Percentiles rank a stretch among this genome's conserved stretches.
phyloP scores from a whole-genome alignment of 2,797 vertebrate genomes.

The Sebastes kiyomatsui region DNA sequence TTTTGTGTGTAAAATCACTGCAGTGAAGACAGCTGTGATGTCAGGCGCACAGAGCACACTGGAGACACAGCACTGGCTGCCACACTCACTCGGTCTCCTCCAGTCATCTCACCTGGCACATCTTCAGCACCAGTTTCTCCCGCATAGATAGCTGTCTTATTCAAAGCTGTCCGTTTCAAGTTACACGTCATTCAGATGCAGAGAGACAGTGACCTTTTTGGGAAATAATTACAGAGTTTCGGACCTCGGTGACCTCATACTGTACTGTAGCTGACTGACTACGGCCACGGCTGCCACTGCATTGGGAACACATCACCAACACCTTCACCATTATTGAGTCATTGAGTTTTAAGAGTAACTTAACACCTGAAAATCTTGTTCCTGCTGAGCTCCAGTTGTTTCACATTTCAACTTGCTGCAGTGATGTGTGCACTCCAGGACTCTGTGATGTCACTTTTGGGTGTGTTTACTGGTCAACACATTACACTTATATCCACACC shows the following conservation, averaged over 20 bases:
- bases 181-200: no score
- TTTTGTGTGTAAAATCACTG: background rate
- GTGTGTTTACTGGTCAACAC: background rate
- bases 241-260: background rate
- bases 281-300: background rate
- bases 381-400: background rate
- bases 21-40: background rate
- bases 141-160: background rate
- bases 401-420: background rate
- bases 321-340: background rate
- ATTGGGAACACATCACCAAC: background rate
- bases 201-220: background rate
- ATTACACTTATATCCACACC: background rate
- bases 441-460: background rate
- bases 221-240: background rate
- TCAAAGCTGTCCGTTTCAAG: no score
- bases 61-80: fast-evolving
- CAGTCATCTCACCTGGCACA: background rate
- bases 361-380: background rate
- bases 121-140: background rate
- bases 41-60: background rate
- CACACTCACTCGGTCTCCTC: background rate
- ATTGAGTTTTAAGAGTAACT: background rate
- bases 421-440: background rate
- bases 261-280: background rate